Percentiles rank a stretch among this genome's conserved stretches.
Evolutionary conservation across 2,797 vertebrate genomes (phyloP).

Genomic region (Bradypus variegatus): DNA sequence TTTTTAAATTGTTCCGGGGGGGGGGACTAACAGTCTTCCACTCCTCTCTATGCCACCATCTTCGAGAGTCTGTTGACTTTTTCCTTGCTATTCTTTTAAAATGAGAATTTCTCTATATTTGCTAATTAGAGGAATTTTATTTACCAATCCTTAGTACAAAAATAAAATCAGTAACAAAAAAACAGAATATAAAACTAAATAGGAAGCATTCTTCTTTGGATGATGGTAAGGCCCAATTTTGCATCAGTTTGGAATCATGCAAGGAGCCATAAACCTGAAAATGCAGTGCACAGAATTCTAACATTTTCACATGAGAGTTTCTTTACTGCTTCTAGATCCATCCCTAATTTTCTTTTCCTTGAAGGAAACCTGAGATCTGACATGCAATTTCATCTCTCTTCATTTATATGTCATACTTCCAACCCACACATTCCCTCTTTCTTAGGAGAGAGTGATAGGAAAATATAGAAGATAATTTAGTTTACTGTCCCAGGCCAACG

Average conservation of each 20-base stretch:
- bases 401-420: constrained; percentile 32
- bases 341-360: background rate
- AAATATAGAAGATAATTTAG: background rate
- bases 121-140: background rate
- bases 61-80: no score
- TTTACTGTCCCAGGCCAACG: background rate
- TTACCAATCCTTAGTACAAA: constrained; percentile 1
- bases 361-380: background rate
- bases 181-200: background rate
- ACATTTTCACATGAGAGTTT: background rate
- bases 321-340: background rate
- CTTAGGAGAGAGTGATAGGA: background rate
- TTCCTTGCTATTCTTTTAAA: constrained; percentile 23
- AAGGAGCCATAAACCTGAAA: background rate
- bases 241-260: background rate
- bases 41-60: no score
- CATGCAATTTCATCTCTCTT: background rate
- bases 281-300: background rate
- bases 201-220: background rate
- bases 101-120: constrained; percentile 13
- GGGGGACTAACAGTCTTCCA: no score
- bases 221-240: background rate
- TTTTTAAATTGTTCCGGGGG: no score
- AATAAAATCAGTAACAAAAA: constrained; percentile 7
- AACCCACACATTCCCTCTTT: background rate